Base-by-base conservation (phyloP, 2,888 invertebrate genomes). In the Euclidia mi region DNA sequence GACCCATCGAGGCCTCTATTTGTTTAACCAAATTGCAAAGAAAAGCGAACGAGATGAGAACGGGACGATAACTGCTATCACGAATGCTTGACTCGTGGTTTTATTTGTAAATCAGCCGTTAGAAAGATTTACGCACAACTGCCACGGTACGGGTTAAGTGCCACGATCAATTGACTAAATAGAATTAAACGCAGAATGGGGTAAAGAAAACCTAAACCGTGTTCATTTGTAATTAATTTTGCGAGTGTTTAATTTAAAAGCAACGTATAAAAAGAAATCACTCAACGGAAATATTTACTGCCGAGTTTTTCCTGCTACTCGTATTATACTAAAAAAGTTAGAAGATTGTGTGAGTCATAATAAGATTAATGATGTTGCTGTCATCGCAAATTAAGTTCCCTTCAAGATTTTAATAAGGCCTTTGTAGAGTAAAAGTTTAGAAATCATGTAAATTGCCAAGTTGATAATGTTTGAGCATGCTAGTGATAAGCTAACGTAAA, bases 341-440 rank as follows among this genome's bases (percentile, higher is more conserved):
- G 58, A 56, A 78, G 75, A 71, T 74, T 80, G 69, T 76, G 80
- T 78, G 70, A 76, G 71, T 65, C 71, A 72, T 80, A 79, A 82
- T 82, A 89, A 90, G 91, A 92, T 92, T 91, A 88, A 91, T 90
- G 91, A 87, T 87, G 81, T 80, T 65, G 79, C 90, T 83, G 91
- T 86, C 90, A 81, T 81, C 83, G 82, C 85, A 87, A 88, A 91
- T 91, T 90, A 89, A 88, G 87, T 88, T 86, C 77, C 81, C 87
- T 85, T 86, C 81, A 83, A 89, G 85, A 90, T 89, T 90, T 90
- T 90, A 90, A 89, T 90, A 88, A 88, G 83, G 85, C 84, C 83
- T 82, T 87, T 88, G 89, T 89, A 78, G 72, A 79, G 80, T 61
- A 71, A 82, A 90, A 89, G 80, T 89, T 89, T 44, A 56, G 71